These are phyloP conservation scores for Strigamia crassipes DNA, from an alignment of 2,888 invertebrate species.

Conservation along the genomic window DNA sequence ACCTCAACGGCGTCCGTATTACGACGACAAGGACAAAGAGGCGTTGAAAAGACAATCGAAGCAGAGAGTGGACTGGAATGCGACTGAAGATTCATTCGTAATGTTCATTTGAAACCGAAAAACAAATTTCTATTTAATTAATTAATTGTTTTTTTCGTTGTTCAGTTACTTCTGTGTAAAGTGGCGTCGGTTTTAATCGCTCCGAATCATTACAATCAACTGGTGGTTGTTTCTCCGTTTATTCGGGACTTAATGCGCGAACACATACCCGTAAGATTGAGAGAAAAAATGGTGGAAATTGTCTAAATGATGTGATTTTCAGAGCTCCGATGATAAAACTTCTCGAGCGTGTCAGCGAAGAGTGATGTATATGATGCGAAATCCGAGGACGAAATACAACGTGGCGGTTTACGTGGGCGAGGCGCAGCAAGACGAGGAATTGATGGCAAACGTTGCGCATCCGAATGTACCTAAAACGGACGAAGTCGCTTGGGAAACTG, in stretches of 20 bases:
- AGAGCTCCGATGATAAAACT: constrained; percentile 68
- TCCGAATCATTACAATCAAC: constrained; percentile 58
- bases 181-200: constrained; percentile 66
- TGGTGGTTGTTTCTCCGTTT: constrained; percentile 52
- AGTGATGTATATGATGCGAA: constrained; percentile 67
- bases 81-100: constrained; percentile 69
- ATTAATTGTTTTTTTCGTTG: constrained; percentile 44
- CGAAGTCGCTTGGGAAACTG: not conserved
- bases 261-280: constrained; percentile 52
- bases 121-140: not conserved
- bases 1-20: constrained; percentile 55
- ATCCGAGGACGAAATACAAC: constrained; percentile 65
- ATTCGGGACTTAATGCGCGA: constrained; percentile 57
- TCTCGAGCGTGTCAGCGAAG: constrained; percentile 71
- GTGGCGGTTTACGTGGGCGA: constrained; percentile 68
- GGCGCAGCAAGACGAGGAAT: constrained; percentile 64
- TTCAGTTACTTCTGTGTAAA: constrained; percentile 67
- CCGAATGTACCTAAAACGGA: not conserved
- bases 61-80: constrained; percentile 66
- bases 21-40: constrained; percentile 69
- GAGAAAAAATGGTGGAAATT: not conserved
- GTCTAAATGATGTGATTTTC: not conserved
- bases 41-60: constrained; percentile 67
- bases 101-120: too few relatives aligned
- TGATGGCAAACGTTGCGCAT: not conserved